phyloP scores from a whole-genome alignment of 2,888 invertebrate species.

The Dicyrtoma fusca region DNA sequence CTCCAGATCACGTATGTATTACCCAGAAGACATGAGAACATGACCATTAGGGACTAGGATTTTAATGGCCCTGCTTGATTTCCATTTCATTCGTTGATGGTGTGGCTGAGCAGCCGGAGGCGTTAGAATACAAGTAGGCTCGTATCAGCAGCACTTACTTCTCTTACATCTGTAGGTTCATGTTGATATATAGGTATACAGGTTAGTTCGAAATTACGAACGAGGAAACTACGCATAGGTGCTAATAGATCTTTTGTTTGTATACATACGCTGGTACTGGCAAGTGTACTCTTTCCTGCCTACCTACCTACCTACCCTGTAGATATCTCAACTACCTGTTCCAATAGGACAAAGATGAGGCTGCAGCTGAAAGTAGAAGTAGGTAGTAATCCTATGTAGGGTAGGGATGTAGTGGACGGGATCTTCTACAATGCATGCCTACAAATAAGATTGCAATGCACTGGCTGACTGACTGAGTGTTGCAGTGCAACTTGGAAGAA shows the following conservation, averaged over 20 bases:
- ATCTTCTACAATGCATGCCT: too few relatives aligned
- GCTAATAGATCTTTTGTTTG: too few relatives aligned
- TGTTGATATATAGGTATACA: too few relatives aligned
- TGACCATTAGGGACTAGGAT: constrained; percentile 33
- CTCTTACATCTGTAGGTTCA: neutral
- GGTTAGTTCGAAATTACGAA: too few relatives aligned
- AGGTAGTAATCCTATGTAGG: too few relatives aligned
- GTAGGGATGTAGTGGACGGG: too few relatives aligned
- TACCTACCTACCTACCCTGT: neutral
- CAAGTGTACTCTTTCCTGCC: too few relatives aligned
- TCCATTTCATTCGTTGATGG: constrained; percentile 36
- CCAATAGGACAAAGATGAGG: too few relatives aligned
- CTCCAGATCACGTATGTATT: neutral
- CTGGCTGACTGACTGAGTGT: neutral
- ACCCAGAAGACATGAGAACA: constrained; percentile 18
- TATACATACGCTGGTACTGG: neutral
- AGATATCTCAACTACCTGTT: constrained; percentile 1
- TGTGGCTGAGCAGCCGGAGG: constrained; percentile 37
- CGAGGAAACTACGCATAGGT: neutral
- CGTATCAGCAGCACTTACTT: neutral
- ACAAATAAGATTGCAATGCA: too few relatives aligned
- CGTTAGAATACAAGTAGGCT: neutral
- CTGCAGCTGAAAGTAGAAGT: too few relatives aligned
- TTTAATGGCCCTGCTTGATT: constrained; percentile 37
- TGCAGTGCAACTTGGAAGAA: neutral